Evolutionary conservation across 2,888 invertebrate species (phyloP).

Genomic region (Cheilosia vernalis): DNA sequence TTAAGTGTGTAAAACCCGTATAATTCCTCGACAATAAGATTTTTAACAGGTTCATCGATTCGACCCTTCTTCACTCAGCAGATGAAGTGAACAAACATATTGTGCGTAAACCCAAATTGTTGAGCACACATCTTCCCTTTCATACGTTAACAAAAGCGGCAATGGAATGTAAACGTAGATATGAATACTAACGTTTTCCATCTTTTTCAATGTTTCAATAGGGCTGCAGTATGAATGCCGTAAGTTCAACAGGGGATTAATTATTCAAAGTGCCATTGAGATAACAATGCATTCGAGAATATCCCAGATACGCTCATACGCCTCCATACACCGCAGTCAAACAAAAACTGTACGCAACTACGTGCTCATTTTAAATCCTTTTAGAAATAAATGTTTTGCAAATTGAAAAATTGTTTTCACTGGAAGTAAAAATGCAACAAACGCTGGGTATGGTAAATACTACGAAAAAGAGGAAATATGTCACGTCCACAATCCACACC

Average conservation of each 20-base stretch:
- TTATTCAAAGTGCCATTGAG: constrained; percentile 67
- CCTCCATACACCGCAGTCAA: neutral
- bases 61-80: too few species aligned
- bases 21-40: too few species aligned
- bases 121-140: too few species aligned
- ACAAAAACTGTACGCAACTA: neutral
- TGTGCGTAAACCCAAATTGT: too few species aligned
- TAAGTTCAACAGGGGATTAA: constrained; percentile 60
- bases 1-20: too few species aligned
- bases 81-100: too few species aligned
- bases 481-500: constrained; percentile 56
- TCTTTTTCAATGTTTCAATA: too few species aligned
- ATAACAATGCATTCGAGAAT: constrained; percentile 23
- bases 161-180: too few species aligned
- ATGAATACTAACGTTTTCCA: too few species aligned
- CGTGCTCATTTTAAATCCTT: constrained; percentile 19
- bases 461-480: constrained; percentile 17
- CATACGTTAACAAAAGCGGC: neutral
- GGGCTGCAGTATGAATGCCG: neutral
- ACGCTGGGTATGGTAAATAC: constrained; percentile 17
- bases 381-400: constrained; percentile 16
- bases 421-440: constrained; percentile 37
- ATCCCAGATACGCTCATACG: neutral
- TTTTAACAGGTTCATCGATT: too few species aligned
- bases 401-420: constrained; percentile 53